A percentile compares a stretch with the other conserved stretches of the same genome.
These are phyloP conservation scores for Polyergus mexicanus DNA, from an alignment of 1,140 invertebrate species.

Conservation along the genomic window DNA sequence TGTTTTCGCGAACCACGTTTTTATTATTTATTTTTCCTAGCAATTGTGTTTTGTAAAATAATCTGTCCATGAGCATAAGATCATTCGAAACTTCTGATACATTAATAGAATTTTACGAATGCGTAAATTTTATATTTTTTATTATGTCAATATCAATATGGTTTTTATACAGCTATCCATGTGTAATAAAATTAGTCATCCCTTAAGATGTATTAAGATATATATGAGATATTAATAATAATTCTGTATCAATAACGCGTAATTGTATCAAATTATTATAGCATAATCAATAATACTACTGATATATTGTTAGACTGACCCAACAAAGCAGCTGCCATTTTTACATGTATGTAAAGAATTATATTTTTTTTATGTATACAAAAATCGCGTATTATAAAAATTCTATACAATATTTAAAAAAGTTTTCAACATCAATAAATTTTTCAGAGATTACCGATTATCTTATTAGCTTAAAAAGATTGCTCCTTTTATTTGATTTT, in stretches of 20 bases:
- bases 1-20: background rate
- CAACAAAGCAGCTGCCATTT: background rate
- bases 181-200: background rate
- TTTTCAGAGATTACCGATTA: background rate
- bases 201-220: too few relatives aligned
- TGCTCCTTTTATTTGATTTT: background rate
- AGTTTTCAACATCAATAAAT: background rate
- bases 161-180: background rate
- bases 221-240: too few relatives aligned
- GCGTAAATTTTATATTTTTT: background rate
- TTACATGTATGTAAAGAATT: background rate
- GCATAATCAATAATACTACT: background rate
- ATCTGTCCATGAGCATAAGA: background rate
- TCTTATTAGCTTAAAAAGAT: background rate
- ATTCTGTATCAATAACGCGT: background rate
- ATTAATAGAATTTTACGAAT: background rate
- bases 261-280: background rate
- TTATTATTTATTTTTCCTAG: background rate
- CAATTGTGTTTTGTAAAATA: background rate
- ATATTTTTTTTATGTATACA: background rate
- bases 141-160: background rate
- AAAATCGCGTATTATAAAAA: background rate
- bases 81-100: background rate
- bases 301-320: background rate
- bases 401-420: background rate